Evolutionary conservation across 1,140 invertebrate genomes (phyloP), one percentile per base, ranked within the genome.

Genomic region (Elysia chlorotica): DNA sequence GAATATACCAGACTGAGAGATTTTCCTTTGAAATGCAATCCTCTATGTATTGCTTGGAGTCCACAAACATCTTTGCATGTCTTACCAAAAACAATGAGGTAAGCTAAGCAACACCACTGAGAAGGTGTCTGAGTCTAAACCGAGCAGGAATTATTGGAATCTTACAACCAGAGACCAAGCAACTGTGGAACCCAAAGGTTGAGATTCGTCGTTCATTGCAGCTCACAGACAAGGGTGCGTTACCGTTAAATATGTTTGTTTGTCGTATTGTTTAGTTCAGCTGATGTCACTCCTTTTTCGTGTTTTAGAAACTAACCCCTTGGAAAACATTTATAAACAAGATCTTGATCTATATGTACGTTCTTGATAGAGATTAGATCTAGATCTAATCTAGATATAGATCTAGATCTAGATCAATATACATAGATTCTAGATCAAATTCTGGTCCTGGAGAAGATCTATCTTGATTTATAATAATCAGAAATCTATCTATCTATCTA

Each of bases 11-110:
- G 61, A 19, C 38, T 85, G 2, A 65, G 65, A 48, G 81, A 83
- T 30, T 81, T 85, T 48, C 79, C 82, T 31, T 79, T 79, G 74
- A 80, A 80, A 28, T 73, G 72, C 37, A 73, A 73, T 54, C 74
- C 80, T 10, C 76, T 78, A 38, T 77, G 82, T 14, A 70, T 86
- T n/a, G 78, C 82, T 2, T 86, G 83, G 83, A 84, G 82, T 65
- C 83, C 83, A 54, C 77, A 79, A 38, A 82, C 85, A 14, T 76
- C 79, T 5, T 59, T 79, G 17, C 65, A 67, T 30, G 31, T 68
- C 17, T 38, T 81, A 35, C 80, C 78, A 54, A 77, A 77, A 71
- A 36, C 74, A 33, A 23, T 81, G 14, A 80, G 76, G 81, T 81
- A 74, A 66, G 38, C 37, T 56, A 69, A 59, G 57, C 59, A 56